Evolutionary conservation across 2,888 invertebrate species (phyloP), one percentile per base, ranked within the genome.

Genomic region (Sphecodes monilicornis): DNA sequence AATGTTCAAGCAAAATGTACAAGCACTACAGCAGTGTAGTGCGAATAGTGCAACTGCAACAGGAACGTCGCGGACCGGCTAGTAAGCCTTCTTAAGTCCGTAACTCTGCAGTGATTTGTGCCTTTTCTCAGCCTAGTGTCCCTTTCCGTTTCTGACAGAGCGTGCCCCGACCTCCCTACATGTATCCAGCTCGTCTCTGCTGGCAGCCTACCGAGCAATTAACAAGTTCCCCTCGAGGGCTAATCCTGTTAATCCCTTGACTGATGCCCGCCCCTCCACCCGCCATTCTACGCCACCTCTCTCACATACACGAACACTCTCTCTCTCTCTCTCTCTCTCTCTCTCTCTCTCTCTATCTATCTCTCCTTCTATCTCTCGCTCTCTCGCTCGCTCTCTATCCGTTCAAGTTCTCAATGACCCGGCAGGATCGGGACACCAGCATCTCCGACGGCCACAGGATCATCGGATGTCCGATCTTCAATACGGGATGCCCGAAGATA

Each of bases 181-280:
- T 78, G 81, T 64, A 79, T 77, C 68, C 80, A 71, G 74, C 82
- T 80, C 84, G 85, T 84, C 86, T 83, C 85, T 87, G 78, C 86
- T 83, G 86, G 86, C 88, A 86, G 91, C 92, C 92, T 90, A 92
- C 92, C 91, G 92, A 94, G 94, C 94, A 94, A 94, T 94, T 94
- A 94, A 94, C 94, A 93, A 94, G 94, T 94, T 93, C 93, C 94
- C 94, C 93, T 93, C 93, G 92, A 93, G 92, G 90, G 93, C 93
- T 94, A 94, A 94, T 94, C 94, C 94, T 89, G 92, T 94, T 94
- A 94, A 94, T 94, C 94, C 94, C 94, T 94, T 94, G 94, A 94
- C 94, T 94, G 94, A 94, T 94, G 94, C 94, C 92, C 91, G 91
- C 90, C 80, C 70, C 60, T 3, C 80, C 71, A 72, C 76, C 73